Conservation (phyloP, 1,140 invertebrate species). For the Zaprionus lachaisei region DNA sequence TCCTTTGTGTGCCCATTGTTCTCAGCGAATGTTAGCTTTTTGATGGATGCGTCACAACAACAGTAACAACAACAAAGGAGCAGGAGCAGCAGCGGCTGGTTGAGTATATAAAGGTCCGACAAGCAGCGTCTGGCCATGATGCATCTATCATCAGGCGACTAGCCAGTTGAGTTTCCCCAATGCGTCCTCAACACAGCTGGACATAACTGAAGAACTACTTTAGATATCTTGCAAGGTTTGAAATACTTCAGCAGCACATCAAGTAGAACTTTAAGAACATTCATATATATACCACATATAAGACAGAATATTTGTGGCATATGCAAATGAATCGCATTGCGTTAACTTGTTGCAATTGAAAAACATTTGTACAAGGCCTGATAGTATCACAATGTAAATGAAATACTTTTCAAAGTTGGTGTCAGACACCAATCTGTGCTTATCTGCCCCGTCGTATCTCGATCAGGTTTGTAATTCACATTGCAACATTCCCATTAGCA, state of each 20-base stretch:
- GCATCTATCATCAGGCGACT: constrained; percentile 39
- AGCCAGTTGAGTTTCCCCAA: background rate
- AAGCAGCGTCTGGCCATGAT: constrained; percentile 24
- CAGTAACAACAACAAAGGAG: constrained; percentile 16
- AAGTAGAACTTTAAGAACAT: background rate
- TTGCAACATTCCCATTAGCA: constrained; percentile 57
- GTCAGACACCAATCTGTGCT: constrained; percentile 53
- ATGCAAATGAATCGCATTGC: background rate
- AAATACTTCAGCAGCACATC: background rate
- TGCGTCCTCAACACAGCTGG: constrained; percentile 18
- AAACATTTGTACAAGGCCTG: constrained; percentile 1
- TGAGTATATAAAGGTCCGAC: constrained; percentile 23
- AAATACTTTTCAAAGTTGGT: constrained; percentile 32
- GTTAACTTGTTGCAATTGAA: background rate
- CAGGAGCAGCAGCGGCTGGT: constrained; percentile 27
- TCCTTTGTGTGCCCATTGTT: constrained; percentile 53
- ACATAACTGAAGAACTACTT: constrained; percentile 9
- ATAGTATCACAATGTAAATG: constrained; percentile 2
- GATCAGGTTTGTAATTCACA: constrained; percentile 61
- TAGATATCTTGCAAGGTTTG: constrained; percentile 11
- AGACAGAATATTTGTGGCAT: too few relatives aligned
- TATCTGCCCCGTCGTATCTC: constrained; percentile 50
- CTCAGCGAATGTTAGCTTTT: constrained; percentile 45
- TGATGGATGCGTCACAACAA: constrained; percentile 65
- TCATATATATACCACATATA: background rate